Conservation (phyloP, 2,113 vertebrate genomes). For the Fregetta grallaria region DNA sequence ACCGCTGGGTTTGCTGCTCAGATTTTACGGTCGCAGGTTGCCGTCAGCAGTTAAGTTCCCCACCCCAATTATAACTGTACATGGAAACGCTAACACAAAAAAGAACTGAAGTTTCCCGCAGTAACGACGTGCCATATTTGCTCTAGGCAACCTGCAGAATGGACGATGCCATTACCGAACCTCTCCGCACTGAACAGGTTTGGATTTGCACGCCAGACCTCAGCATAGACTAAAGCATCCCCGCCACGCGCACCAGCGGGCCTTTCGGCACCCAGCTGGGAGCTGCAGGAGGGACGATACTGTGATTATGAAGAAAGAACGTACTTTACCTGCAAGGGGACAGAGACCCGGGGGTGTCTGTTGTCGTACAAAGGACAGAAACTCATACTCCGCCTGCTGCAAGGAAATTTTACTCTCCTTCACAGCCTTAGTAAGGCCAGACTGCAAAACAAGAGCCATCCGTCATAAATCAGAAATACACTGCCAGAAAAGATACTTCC, state of each 20-base stretch:
- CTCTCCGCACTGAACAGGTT: not conserved
- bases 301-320: too few relatives aligned
- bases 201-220: not conserved
- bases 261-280: not conserved
- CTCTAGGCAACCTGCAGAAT: not conserved
- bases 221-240: not conserved
- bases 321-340: conserved; percentile 89
- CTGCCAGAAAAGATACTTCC: not conserved
- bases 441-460: conserved; percentile 77
- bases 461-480: not conserved
- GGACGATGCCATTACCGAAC: not conserved
- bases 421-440: conserved; percentile 93
- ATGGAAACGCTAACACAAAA: fast-evolving
- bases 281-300: not conserved
- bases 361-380: conserved; percentile 92
- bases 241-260: not conserved
- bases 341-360: conserved; percentile 93
- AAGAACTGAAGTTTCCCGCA: not conserved
- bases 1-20: not conserved
- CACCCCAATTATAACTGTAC: not conserved
- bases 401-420: conserved; percentile 86
- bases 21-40: not conserved
- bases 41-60: not conserved
- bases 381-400: conserved; percentile 93
- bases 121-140: fast-evolving